Base-by-base conservation (phyloP, 2,113 vertebrate genomes). In the Microcebus ravelobensis region DNA sequence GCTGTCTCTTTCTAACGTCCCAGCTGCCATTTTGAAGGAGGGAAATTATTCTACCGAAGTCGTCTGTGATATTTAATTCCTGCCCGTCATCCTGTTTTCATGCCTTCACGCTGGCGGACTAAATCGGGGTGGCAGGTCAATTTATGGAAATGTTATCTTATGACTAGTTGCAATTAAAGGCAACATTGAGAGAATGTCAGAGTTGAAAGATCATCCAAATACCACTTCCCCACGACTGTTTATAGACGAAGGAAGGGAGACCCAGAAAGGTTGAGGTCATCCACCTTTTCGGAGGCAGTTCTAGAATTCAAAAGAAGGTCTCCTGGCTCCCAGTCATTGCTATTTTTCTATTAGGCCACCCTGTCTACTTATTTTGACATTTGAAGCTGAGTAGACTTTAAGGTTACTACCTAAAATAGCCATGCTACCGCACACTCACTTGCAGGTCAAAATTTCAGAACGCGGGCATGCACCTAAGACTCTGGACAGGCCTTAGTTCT, bases 341-440 rank as follows among this genome's bases (percentile, higher is more conserved):
- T 81, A 86, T 87, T 86, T 90, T 90, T 71, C 95, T 39, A 8
- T 50, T 48, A 34, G n/a, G 84, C 14, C 55, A 25, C 4, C 13
- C 36, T 92, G 71, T 76, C 84, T 74, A 29, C 34, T 94, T 77
- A 80, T 84, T 96, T 90, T 95, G 95, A 94, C 74, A 96, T 96
- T 97, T 85, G 31, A n/a, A 86, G 42, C 55, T 92, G 94, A 91
- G 52, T 55, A 93, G 92, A 82, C 27, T 81, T 95, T 55, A 61
- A 80, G 48, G 21, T 48, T 71, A 45, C 20, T 61, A 10, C 82
- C 61, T 83, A 83, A 89, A 97, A 81, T 80, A 96, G 91, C 84
- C 65, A 42, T 10, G 57, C 57, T 45, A 70, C 45, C 39, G 67
- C 63, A 59, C 0, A 1, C n/a, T 67, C 23, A 1, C 45, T 81